These are phyloP conservation scores for Porites cylindrica DNA, from an alignment of 92 coral and sea anemone genomes.

Conservation along the genomic window DNA sequence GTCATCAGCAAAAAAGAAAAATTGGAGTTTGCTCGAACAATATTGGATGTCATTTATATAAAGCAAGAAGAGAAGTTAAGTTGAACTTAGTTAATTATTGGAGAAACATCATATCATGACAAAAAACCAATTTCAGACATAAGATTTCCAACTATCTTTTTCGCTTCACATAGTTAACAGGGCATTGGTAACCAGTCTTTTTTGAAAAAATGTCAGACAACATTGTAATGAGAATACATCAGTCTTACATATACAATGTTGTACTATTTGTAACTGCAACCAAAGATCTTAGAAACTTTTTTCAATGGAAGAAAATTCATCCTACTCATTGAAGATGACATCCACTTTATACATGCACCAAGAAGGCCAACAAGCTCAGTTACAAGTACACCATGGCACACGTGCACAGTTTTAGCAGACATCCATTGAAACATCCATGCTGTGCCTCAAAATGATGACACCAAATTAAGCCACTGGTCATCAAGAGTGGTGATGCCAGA, in stretches of 20 bases:
- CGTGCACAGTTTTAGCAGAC: slow-evolving; percentile 41
- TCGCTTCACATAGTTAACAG: too few species aligned
- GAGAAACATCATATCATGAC: too few species aligned
- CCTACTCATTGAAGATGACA: slow-evolving; percentile 42
- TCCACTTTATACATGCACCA: neutral
- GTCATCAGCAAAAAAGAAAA: too few species aligned
- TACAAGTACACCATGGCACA: slow-evolving; percentile 48
- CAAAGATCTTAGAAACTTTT: neutral
- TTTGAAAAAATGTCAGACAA: neutral
- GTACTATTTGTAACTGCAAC: neutral
- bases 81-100: too few species aligned
- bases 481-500: slow-evolving; percentile 35
- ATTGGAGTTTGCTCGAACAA: too few species aligned
- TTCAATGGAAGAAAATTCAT: slow-evolving; percentile 28
- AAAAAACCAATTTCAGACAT: too few species aligned
- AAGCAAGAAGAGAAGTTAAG: too few species aligned
- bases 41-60: too few species aligned
- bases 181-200: too few species aligned
- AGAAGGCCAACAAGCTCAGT: slow-evolving; percentile 16
- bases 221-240: neutral
- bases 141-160: too few species aligned
- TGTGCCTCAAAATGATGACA: neutral
- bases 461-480: slow-evolving; percentile 18
- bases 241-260: neutral
- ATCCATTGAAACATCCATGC: slow-evolving; percentile 27